Evolutionary conservation across 2,113 vertebrate genomes (phyloP).

Genomic region (Pachycephala philippinensis): DNA sequence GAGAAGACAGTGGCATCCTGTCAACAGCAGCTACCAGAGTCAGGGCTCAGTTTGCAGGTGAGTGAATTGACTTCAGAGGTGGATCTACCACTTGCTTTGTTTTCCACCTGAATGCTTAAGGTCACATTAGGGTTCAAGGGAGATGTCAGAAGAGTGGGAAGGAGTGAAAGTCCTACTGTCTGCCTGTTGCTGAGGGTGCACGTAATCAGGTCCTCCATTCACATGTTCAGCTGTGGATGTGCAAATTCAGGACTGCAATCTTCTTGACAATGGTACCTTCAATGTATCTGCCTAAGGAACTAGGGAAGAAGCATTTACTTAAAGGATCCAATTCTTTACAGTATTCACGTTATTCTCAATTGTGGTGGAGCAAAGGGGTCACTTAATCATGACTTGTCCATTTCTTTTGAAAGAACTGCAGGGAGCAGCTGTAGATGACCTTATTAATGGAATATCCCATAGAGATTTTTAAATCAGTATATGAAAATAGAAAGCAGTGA

Average conservation of each 20-base stretch:
- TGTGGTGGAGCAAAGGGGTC: background rate
- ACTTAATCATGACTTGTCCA: background rate
- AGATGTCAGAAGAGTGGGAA: background rate
- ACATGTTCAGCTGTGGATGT: background rate
- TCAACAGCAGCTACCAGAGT: constrained; percentile 87
- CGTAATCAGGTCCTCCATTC: background rate
- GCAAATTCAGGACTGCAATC: background rate
- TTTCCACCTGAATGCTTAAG: background rate
- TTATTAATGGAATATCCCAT: background rate
- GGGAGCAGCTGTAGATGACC: background rate
- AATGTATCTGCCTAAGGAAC: background rate
- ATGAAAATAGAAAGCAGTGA: background rate
- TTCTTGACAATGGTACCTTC: background rate
- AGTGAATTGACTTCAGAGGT: background rate
- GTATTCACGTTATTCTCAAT: background rate
- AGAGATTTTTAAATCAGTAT: background rate
- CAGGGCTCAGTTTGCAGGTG: constrained; percentile 83
- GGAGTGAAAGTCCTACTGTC: background rate
- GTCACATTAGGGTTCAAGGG: background rate
- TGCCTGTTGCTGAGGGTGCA: background rate
- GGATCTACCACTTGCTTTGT: background rate
- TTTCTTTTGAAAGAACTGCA: background rate
- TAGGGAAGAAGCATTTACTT: background rate
- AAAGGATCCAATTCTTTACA: background rate
- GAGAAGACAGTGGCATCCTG: constrained; percentile 87